Conservation (phyloP, 1,140 invertebrate genomes). For the Nomia melanderi region DNA sequence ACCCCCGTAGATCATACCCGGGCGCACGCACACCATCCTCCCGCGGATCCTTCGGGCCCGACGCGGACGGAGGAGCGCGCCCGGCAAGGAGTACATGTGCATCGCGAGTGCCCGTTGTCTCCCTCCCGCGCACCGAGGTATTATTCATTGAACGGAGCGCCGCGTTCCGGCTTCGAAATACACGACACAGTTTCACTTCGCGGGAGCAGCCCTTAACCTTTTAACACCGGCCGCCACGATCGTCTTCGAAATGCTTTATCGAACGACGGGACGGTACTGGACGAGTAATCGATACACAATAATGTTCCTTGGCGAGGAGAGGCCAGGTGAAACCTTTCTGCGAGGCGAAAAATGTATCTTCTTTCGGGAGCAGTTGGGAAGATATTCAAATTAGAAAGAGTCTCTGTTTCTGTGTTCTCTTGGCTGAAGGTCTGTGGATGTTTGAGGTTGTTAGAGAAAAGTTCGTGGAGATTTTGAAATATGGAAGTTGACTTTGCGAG, state of each 20-base stretch:
- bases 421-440: no score
- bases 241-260: slow-evolving; percentile 16
- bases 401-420: no score
- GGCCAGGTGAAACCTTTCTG: background rate
- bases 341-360: background rate
- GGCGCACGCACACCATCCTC: slow-evolving; percentile 26
- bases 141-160: slow-evolving; percentile 50
- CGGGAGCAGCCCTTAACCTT: slow-evolving; percentile 45
- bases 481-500: no score
- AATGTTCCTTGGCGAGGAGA: background rate
- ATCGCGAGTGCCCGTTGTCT: background rate
- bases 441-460: no score
- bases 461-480: no score
- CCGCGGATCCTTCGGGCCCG: background rate
- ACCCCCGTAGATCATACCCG: slow-evolving; percentile 70
- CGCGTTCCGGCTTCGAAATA: slow-evolving; percentile 40
- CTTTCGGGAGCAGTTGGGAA: background rate
- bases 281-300: slow-evolving; percentile 25
- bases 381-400: background rate
- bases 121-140: background rate
- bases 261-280: background rate
- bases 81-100: background rate
- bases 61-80: background rate
- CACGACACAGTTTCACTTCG: slow-evolving; percentile 51
- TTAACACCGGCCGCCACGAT: slow-evolving; percentile 40